These are phyloP conservation scores for Pachyrhynchus sulphureomaculatus DNA, from an alignment of 1,140 invertebrate genomes.

Conservation along the genomic window DNA sequence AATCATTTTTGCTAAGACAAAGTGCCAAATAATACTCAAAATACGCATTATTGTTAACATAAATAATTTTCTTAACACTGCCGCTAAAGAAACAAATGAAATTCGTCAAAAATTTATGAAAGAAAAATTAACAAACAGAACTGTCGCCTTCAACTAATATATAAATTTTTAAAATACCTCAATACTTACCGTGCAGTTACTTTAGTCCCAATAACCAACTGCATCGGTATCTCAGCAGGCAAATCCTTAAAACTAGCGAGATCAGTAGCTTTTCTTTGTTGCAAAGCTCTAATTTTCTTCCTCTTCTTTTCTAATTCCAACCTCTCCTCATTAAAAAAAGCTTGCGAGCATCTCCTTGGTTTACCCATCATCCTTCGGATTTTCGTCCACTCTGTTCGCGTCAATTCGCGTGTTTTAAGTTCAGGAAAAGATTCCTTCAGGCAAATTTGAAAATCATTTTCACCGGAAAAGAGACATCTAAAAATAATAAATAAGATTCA, in stretches of 20 bases:
- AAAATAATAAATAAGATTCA: too few relatives aligned
- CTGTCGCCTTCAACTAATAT: too few relatives aligned
- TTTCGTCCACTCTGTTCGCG: conserved; percentile 93
- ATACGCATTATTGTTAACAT: too few relatives aligned
- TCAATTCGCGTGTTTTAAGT: conserved; percentile 81
- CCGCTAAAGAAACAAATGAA: too few relatives aligned
- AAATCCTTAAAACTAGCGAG: conserved; percentile 81
- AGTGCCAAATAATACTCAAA: too few relatives aligned
- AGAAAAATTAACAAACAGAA: too few relatives aligned
- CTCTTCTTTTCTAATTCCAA: conserved; percentile 86
- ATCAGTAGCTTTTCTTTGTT: conserved; percentile 90
- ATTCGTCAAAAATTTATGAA: too few relatives aligned
- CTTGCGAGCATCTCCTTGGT: conserved; percentile 87
- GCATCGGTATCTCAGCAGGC: conserved; percentile 93
- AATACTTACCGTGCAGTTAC: conserved; percentile 72
- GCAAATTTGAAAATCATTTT: conserved; percentile 96
- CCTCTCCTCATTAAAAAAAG: conserved; percentile 95
- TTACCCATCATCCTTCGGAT: conserved; percentile 96
- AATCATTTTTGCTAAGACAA: too few relatives aligned
- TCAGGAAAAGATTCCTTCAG: conserved; percentile 93
- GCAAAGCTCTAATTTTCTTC: conserved; percentile 89
- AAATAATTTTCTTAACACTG: too few relatives aligned
- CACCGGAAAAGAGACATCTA: conserved; percentile 83
- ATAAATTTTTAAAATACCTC: too few relatives aligned
- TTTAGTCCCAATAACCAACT: conserved; percentile 95